Conservation (phyloP, 1,140 invertebrate species). For the Habropoda laboriosa region DNA sequence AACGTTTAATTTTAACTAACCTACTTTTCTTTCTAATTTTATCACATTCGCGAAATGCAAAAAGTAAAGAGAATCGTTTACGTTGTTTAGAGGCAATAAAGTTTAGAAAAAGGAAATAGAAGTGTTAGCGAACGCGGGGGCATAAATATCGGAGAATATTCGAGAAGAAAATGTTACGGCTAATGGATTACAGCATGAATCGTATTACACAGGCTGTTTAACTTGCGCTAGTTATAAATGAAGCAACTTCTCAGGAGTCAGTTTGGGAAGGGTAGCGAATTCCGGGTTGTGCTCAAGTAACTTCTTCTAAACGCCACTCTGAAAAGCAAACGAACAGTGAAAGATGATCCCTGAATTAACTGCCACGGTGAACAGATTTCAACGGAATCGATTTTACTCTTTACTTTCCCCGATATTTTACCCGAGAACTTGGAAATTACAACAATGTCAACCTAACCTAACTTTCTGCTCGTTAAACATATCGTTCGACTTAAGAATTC, state of each 20-base stretch:
- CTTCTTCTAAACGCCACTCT: constrained; percentile 42
- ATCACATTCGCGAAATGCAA: no score
- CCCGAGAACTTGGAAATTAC: not conserved
- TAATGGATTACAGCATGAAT: constrained; percentile 42
- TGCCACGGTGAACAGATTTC: constrained; percentile 34
- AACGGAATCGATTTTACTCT: not conserved
- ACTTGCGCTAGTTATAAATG: constrained; percentile 46
- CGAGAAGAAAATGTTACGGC: constrained; percentile 37
- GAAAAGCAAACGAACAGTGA: constrained; percentile 45
- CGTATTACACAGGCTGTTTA: constrained; percentile 46
- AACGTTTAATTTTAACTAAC: no score
- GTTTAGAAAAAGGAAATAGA: not conserved
- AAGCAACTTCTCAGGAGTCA: constrained; percentile 42
- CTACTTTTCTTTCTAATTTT: no score
- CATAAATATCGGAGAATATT: not conserved
- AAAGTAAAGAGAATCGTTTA: no score
- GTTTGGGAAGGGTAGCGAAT: constrained; percentile 2
- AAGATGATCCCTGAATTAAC: constrained; percentile 29
- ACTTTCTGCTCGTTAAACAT: no score
- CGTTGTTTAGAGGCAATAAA: no score
- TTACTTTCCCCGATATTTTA: not conserved
- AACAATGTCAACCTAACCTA: no score
- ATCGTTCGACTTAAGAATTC: no score
- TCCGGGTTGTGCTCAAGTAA: constrained; percentile 18
- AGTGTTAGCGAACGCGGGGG: not conserved